Base-by-base conservation (phyloP, 2,797 vertebrate genomes). In the Melopsittacus undulatus region DNA sequence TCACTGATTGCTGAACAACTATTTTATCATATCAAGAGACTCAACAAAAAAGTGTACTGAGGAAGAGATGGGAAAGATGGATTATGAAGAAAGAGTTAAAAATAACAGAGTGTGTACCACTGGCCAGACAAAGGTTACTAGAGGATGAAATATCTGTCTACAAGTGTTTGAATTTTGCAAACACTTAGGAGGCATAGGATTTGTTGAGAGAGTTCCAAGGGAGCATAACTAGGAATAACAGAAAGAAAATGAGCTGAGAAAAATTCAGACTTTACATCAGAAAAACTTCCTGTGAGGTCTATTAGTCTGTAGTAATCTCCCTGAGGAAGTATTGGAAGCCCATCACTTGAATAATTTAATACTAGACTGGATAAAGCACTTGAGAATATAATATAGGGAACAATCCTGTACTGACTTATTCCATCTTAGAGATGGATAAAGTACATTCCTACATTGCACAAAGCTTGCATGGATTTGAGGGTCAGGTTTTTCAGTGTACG, bases 301-400 rank as follows among this genome's bases (percentile, higher is more conserved):
- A 48, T 91, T 93, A 90, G 59, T 76, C 74, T 62, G 10, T 56
- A 72, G 45, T 20, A 78, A 79, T 62, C 59, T 91, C 90, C 51
- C 70, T 0, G 1, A 84, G 80, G 95, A 84, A 36, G 34, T 57
- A 78, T 11, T 85, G 56, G 54, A 85, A 94, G 52, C 4, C 82
- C 48, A 79, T 34, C 72, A 45, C 2, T 32, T 94, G 89, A 95
- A 95, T 95, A 90, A 96, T 94, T 95, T 93, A 96, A 78, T 75
- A 80, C 23, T 63, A 79, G 38, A 34, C 42, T 68, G 73, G 63
- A 45, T 89, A 95, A 96, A 95, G 8, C n/a, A 73, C 61, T 80
- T 0, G 4, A 83, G 86, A 89, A 84, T 78, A 68, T 72, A 63
- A 59, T 75, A 87, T 84, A 52, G 64, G 54, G 85, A 96, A 70